These are phyloP conservation scores for Sinocyclocheilus anshuiensis DNA, from an alignment of 2,113 vertebrate species.

Conservation along the genomic window DNA sequence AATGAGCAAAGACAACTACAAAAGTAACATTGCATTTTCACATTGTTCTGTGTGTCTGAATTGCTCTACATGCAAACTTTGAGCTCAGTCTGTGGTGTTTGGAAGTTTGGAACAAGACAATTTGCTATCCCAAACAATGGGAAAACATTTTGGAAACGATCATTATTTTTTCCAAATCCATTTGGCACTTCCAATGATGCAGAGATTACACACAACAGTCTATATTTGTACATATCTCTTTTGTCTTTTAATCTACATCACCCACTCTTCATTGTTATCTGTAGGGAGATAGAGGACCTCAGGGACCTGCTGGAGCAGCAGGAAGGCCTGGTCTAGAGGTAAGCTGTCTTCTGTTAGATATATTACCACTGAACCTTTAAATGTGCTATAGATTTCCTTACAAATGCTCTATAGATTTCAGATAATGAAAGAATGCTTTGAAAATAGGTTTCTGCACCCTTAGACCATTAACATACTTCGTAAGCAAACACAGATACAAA, in stretches of 20 bases:
- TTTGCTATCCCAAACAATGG: no score
- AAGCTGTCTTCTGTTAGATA: conserved; percentile 53
- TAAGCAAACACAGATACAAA: neutral
- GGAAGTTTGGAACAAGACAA: no score
- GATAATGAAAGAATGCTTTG: conserved; percentile 8
- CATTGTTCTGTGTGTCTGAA: neutral
- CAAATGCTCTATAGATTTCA: conserved; percentile 1
- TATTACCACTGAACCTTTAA: neutral
- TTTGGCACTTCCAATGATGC: no score
- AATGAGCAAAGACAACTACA: neutral
- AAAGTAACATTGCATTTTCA: neutral
- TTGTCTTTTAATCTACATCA: neutral
- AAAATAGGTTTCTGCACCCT: neutral
- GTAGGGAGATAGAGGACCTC: conserved; percentile 87
- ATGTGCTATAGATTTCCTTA: neutral
- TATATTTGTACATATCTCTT: neutral
- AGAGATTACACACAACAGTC: no score
- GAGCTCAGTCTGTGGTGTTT: neutral
- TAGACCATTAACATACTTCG: neutral
- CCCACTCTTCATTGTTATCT: conserved; percentile 28
- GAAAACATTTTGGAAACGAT: no score
- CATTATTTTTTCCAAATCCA: no score
- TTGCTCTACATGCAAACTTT: neutral
- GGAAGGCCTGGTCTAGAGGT: conserved; percentile 88
- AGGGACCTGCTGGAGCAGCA: conserved; percentile 80